phyloP scores from a whole-genome alignment of 2,888 invertebrate genomes.

The Acanthococcus lagerstroemiae region DNA sequence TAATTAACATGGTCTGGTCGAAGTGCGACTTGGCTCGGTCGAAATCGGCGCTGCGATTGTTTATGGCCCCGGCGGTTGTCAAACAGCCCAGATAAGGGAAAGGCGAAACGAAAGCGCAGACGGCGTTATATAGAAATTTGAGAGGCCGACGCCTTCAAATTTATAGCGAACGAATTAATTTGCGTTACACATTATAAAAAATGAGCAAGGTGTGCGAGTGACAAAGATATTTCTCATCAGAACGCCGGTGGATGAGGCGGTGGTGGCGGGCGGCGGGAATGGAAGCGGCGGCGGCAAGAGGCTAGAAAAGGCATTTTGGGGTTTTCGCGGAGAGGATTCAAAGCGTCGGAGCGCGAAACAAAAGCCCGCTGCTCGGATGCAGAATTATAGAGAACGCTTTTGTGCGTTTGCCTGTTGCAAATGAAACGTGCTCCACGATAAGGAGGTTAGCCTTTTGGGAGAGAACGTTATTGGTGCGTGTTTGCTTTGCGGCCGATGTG shows the following conservation, averaged over 20 bases:
- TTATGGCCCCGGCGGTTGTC: no score
- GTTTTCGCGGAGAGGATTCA: constrained; percentile 15
- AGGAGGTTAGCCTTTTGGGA: constrained; percentile 23
- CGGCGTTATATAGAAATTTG: neutral
- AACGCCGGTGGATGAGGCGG: neutral
- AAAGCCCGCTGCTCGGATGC: constrained; percentile 17
- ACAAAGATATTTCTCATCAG: constrained; percentile 25
- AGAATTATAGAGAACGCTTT: constrained; percentile 20
- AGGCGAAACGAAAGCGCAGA: neutral
- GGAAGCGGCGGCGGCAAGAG: neutral
- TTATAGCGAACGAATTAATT: constrained; percentile 5
- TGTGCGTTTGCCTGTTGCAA: constrained; percentile 29
- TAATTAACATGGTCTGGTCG: neutral
- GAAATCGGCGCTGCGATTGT: no score
- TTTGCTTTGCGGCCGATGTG: neutral
- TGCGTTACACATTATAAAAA: neutral
- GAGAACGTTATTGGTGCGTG: constrained; percentile 22
- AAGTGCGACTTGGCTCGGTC: neutral
- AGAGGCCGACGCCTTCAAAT: neutral
- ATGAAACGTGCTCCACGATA: constrained; percentile 26
- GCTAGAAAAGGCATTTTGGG: constrained; percentile 1
- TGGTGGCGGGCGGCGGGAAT: neutral
- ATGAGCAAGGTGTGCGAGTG: constrained; percentile 16
- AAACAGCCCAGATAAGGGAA: no score
- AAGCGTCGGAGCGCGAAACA: constrained; percentile 24